These are phyloP conservation scores for Ispidina picta DNA, from an alignment of 2,797 vertebrate species.

Conservation along the genomic window DNA sequence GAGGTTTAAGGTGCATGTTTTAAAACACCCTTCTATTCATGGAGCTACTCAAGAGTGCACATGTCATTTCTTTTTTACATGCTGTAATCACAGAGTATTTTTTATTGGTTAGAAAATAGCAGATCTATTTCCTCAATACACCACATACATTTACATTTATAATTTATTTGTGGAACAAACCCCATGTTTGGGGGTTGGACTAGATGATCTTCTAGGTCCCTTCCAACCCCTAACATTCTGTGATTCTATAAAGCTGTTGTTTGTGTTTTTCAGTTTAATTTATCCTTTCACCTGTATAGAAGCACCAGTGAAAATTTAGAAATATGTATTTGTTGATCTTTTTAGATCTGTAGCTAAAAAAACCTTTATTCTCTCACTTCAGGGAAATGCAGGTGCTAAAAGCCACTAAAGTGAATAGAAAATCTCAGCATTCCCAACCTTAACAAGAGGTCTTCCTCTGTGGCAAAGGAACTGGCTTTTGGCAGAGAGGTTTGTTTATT, in stretches of 20 bases:
- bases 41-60: neutral
- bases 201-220: too few relatives aligned
- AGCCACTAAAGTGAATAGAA: neutral
- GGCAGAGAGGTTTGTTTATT: slow-evolving; percentile 34
- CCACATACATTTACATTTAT: neutral
- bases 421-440: neutral
- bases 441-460: neutral
- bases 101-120: neutral
- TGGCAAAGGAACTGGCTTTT: neutral
- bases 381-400: neutral
- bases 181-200: too few relatives aligned
- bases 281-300: neutral
- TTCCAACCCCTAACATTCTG: too few relatives aligned
- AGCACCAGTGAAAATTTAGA: neutral
- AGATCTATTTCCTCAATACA: neutral
- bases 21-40: neutral
- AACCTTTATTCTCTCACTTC: neutral
- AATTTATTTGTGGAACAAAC: neutral
- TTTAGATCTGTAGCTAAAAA: neutral
- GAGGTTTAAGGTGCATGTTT: neutral
- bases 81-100: neutral
- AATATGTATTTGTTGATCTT: neutral
- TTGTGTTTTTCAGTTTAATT: neutral
- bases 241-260: neutral
- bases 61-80: neutral